Percentiles rank a stretch among this genome's conserved stretches.
phyloP scores from a whole-genome alignment of 2,113 vertebrate genomes.

The Ailuropoda melanoleuca region DNA sequence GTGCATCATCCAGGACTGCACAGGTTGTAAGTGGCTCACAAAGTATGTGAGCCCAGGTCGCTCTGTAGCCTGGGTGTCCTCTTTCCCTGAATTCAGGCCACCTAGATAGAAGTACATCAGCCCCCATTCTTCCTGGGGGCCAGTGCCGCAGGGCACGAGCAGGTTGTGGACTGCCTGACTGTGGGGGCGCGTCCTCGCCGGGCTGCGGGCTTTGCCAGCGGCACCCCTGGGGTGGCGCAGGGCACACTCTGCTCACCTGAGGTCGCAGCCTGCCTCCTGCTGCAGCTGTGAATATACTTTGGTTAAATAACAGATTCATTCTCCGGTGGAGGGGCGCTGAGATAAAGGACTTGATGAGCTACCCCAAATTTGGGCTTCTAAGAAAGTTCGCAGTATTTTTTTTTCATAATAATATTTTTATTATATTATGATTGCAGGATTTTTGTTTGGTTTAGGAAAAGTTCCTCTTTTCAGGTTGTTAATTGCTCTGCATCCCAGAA shows the following conservation, averaged over 20 bases:
- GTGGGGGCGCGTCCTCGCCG: rapidly evolving
- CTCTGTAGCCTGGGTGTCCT: not conserved
- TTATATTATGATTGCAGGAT: not conserved
- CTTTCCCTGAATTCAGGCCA: not conserved
- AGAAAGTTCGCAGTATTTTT: not conserved
- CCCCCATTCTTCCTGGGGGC: not conserved
- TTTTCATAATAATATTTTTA: not conserved
- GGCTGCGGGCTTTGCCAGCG: not conserved
- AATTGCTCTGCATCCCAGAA: not conserved
- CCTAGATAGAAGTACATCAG: not conserved
- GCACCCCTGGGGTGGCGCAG: rapidly evolving
- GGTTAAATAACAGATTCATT: not conserved
- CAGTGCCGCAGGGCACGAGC: no score
- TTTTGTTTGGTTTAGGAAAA: slow-evolving; percentile 15
- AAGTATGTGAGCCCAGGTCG: not conserved
- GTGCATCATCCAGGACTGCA: not conserved
- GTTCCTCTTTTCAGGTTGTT: not conserved
- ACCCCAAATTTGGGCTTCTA: not conserved
- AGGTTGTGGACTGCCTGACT: not conserved
- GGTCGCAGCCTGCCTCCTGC: not conserved
- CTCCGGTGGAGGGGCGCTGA: not conserved
- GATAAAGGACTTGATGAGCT: not conserved
- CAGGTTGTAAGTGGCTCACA: not conserved
- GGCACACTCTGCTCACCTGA: rapidly evolving
- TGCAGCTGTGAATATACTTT: not conserved